phyloP scores from a whole-genome alignment of 2,888 invertebrate genomes.

The Trissoscelio sp. region DNA sequence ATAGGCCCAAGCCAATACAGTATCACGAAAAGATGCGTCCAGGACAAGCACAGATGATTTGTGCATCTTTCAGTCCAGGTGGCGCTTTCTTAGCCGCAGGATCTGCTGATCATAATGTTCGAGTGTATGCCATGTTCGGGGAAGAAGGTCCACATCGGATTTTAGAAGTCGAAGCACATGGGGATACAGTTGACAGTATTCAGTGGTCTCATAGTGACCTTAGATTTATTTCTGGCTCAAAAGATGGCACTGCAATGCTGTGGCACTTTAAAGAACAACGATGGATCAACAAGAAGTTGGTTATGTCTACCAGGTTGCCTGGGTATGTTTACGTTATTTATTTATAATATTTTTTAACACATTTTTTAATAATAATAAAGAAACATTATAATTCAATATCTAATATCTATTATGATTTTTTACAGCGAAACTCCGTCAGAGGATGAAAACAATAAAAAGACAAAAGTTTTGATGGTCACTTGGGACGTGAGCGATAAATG shows the following conservation, averaged over 20 bases:
- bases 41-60: constrained; percentile 97
- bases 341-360: constrained; percentile 38
- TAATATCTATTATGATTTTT: neutral
- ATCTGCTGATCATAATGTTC: constrained; percentile 96
- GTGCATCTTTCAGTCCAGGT: constrained; percentile 94
- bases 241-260: constrained; percentile 96
- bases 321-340: too few species aligned
- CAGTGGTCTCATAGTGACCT: constrained; percentile 96
- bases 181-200: constrained; percentile 97
- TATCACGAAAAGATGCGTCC: constrained; percentile 96
- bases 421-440: constrained; percentile 81
- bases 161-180: constrained; percentile 87
- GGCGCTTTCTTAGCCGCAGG: constrained; percentile 97
- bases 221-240: constrained; percentile 96
- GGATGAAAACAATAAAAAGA: constrained; percentile 86
- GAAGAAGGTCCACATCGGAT: constrained; percentile 90
- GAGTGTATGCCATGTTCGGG: constrained; percentile 93
- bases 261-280: constrained; percentile 96
- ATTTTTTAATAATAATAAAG: too few species aligned
- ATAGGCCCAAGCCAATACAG: constrained; percentile 91
- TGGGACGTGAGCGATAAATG: constrained; percentile 96
- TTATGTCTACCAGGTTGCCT: constrained; percentile 87
- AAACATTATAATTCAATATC: constrained; percentile 10
- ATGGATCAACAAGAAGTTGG: constrained; percentile 92
- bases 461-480: constrained; percentile 97